phyloP scores from a whole-genome alignment of 2,797 vertebrate genomes.

The Hippocampus kuda region DNA sequence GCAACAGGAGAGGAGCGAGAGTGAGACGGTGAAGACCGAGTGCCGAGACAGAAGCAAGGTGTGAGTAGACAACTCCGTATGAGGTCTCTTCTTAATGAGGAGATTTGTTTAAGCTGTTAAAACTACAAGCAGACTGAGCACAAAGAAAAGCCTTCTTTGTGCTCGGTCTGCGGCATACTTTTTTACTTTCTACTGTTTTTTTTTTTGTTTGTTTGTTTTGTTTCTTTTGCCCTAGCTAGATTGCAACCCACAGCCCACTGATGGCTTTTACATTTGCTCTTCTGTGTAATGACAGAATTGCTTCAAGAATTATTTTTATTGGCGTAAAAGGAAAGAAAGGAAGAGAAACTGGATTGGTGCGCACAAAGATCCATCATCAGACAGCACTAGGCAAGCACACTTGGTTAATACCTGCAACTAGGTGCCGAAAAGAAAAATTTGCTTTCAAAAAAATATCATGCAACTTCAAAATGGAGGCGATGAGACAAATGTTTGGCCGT shows the following conservation, averaged over 20 bases:
- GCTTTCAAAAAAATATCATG: neutral
- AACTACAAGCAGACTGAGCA: slow-evolving; percentile 38
- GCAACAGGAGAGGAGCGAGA: neutral
- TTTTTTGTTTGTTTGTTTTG: too few species aligned
- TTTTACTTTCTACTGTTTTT: neutral
- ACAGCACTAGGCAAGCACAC: neutral
- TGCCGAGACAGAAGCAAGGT: slow-evolving; percentile 32
- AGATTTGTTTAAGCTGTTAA: slow-evolving; percentile 48
- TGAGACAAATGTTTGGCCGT: too few species aligned
- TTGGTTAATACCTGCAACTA: neutral
- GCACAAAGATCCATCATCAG: neutral
- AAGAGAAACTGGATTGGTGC: neutral
- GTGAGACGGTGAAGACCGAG: slow-evolving; percentile 6
- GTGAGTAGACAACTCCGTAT: slow-evolving; percentile 43
- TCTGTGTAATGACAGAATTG: neutral
- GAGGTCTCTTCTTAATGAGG: slow-evolving; percentile 50
- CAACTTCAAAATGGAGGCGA: neutral
- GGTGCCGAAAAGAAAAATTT: neutral
- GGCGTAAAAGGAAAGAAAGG: neutral
- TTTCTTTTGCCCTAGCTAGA: neutral
- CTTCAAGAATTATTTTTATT: neutral
- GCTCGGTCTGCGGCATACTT: slow-evolving; percentile 7
- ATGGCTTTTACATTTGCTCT: neutral
- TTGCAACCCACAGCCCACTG: neutral
- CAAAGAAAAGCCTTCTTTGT: slow-evolving; percentile 22